Base-by-base conservation (phyloP, 2,888 invertebrate species). In the Tenthredo amoena region DNA sequence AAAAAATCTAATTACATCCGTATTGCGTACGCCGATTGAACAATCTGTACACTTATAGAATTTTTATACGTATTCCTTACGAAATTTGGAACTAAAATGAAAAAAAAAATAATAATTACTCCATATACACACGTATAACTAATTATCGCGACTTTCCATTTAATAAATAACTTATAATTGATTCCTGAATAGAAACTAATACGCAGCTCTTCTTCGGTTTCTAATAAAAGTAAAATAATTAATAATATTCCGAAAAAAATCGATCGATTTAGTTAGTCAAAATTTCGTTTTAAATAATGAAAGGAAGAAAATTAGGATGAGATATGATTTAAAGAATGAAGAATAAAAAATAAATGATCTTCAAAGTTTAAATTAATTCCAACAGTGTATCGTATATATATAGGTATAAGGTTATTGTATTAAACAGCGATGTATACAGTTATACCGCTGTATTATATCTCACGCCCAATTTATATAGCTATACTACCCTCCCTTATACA, bases 401-500 rank as follows among this genome's bases (percentile, higher is more conserved):
- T 15, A 47, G 43, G 47, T 47, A 47, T 47, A 2, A 58, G 21
- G 31, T 12, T 58, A 58, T 58, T 62, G 10, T 65, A 65, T 65
- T 26, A 31, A 58, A 18, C 58, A 58, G n/a, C 15, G 12, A 34
- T 34, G 31, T 31, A 1, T 18, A 71, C 4, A 26, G 37, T n/a
- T 40, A 10, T 9, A 40, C 31, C 9, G 2, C 21, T 62, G 12
- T 37, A 47, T 47, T 47, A 76, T 76, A 76, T 55, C 18, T 18
- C 4, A 26, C 79, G 34, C n/a, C 4, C 26, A 79, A 79, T 79
- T 58, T 58, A 26, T 65, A 65, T 65, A 31, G 18, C 40, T 15
- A 40, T n/a, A 7, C 10, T 15, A 40, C n/a, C 79, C 79, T 81
- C 62, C 21, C 62, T 81, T 37, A 34, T n/a, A 47, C 47, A 62